Evolutionary conservation across 1,140 invertebrate species (phyloP).

Genomic region (Caligus rogercresseyi): DNA sequence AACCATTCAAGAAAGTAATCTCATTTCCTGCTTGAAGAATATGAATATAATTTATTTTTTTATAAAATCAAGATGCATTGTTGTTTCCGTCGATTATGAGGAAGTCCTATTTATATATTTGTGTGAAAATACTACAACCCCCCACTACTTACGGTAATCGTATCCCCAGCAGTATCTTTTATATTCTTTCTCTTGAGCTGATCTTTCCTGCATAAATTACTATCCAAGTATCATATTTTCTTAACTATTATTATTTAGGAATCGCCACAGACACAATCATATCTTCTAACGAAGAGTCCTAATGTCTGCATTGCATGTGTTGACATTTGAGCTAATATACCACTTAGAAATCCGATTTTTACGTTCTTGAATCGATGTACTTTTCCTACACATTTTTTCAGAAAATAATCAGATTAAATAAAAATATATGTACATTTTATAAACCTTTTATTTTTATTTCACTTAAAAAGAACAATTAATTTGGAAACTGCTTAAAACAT

Average conservation of each 20-base stretch:
- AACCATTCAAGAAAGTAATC: conserved; percentile 18
- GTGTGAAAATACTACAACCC: too few relatives aligned
- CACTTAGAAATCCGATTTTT: neutral
- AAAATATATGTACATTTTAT: neutral
- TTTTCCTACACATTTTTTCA: neutral
- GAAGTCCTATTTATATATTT: neutral
- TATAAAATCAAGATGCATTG: neutral
- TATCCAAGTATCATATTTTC: too few relatives aligned
- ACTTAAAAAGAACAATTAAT: neutral
- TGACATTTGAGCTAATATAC: neutral
- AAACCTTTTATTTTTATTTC: neutral
- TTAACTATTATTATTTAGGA: too few relatives aligned
- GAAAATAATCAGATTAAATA: neutral
- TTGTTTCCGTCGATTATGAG: neutral
- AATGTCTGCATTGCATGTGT: neutral
- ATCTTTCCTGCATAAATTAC: neutral
- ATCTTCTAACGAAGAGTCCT: too few relatives aligned
- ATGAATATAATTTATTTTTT: too few relatives aligned
- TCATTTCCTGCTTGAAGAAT: conserved; percentile 1
- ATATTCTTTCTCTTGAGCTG: neutral
- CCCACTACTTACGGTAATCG: too few relatives aligned
- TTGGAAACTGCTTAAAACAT: neutral
- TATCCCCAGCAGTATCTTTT: neutral
- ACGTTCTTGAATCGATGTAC: neutral
- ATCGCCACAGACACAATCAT: too few relatives aligned